A percentile compares a stretch with the other conserved stretches of the same genome.
Evolutionary conservation across 2,113 vertebrate species (phyloP).

Genomic region (Puma concolor): DNA sequence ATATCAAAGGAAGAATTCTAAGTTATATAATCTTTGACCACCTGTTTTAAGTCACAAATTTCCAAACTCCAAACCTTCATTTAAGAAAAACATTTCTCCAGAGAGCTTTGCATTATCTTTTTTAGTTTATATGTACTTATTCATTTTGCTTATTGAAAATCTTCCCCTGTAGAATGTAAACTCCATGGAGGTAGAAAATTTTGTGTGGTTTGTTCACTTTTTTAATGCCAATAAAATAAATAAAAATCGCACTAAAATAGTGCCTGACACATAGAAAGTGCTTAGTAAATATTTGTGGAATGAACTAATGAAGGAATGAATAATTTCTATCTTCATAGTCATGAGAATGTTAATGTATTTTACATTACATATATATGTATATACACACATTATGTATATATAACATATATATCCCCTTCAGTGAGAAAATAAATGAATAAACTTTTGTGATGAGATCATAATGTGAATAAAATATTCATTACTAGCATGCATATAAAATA

Average conservation of each 20-base stretch:
- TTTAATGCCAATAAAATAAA: background rate
- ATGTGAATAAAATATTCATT: background rate
- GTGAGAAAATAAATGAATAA: background rate
- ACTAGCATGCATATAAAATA: background rate
- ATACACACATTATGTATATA: background rate
- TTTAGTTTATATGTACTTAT: background rate
- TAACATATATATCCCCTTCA: background rate
- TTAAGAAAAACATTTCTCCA: background rate
- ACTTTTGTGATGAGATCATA: background rate
- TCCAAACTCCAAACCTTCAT: background rate
- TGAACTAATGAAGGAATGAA: background rate
- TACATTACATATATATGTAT: background rate
- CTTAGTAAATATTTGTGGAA: background rate
- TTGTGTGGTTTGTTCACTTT: background rate
- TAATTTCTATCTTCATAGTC: background rate
- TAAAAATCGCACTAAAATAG: background rate
- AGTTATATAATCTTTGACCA: background rate
- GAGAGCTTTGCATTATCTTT: background rate
- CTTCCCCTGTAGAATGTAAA: background rate
- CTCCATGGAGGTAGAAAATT: background rate
- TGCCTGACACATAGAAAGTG: background rate
- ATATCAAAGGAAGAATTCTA: background rate
- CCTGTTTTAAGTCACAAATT: background rate
- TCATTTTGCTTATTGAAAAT: slow-evolving; percentile 6
- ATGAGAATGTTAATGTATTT: background rate